phyloP scores from a whole-genome alignment of 23 tunicate genomes.

The Ciona savignyi region DNA sequence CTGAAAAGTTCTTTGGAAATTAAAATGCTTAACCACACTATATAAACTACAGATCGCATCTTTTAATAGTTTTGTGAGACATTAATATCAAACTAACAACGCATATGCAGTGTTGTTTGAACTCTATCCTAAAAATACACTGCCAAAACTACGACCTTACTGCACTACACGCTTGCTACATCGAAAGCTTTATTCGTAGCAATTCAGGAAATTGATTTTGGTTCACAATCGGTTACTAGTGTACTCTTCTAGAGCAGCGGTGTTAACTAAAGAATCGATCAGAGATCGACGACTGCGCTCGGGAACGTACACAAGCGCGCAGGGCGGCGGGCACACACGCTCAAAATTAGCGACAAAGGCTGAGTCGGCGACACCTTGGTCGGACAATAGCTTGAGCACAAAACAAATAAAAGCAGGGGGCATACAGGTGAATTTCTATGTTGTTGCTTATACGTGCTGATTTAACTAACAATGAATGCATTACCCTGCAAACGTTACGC shows the following conservation, averaged over 20 bases:
- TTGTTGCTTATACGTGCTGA: background rate
- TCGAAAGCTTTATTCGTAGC: too few relatives aligned
- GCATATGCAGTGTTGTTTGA: too few relatives aligned
- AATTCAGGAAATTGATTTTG: background rate
- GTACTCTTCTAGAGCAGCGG: background rate
- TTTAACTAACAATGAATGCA: background rate
- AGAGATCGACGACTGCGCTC: background rate
- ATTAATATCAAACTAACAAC: too few relatives aligned
- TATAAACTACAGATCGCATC: too few relatives aligned
- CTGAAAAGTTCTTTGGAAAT: background rate
- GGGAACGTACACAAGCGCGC: background rate
- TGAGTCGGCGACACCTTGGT: background rate
- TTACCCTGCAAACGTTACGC: background rate
- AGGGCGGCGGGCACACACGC: background rate
- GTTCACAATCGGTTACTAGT: background rate
- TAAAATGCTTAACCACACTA: background rate
- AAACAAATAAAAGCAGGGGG: slow-evolving; percentile 5
- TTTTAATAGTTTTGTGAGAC: too few relatives aligned
- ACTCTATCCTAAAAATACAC: too few relatives aligned
- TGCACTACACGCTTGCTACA: too few relatives aligned
- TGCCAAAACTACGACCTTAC: too few relatives aligned
- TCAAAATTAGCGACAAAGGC: background rate
- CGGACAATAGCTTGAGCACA: background rate
- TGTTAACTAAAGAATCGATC: background rate
- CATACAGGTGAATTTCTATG: slow-evolving; percentile 1